Percentiles rank a stretch among this genome's conserved stretches.
These are phyloP conservation scores for Melanophora roralis DNA, from an alignment of 2,888 invertebrate genomes.

Conservation along the genomic window DNA sequence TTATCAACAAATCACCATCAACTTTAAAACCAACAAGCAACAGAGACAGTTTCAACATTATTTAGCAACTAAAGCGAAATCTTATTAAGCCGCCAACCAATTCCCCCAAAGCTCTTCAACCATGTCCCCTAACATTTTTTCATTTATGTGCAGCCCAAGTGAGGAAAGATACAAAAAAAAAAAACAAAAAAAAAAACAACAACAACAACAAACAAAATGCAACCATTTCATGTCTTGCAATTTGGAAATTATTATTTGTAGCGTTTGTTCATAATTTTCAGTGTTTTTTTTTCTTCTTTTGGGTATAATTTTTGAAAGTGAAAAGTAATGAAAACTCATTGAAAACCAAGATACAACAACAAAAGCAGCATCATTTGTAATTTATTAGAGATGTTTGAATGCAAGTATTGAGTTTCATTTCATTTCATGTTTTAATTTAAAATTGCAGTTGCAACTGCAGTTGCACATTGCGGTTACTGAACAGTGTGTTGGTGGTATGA, in stretches of 20 bases:
- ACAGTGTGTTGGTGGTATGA: neutral
- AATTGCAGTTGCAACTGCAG: slow-evolving; percentile 10
- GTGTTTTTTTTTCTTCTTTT: neutral
- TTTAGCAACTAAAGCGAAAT: slow-evolving; percentile 3
- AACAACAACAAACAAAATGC: neutral
- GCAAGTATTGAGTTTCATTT: slow-evolving; percentile 8
- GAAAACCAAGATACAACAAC: slow-evolving; percentile 3
- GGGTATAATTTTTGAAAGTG: slow-evolving; percentile 45
- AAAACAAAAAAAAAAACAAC: neutral
- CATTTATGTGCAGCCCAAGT: too few species aligned
- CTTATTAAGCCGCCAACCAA: neutral
- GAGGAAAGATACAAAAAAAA: neutral
- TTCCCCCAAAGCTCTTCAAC: neutral
- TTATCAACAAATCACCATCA: slow-evolving; percentile 4
- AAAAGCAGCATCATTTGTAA: neutral
- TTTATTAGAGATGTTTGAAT: slow-evolving; percentile 14
- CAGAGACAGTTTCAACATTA: neutral
- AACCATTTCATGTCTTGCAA: slow-evolving; percentile 47
- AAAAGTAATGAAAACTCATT: slow-evolving; percentile 42
- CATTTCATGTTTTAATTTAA: slow-evolving; percentile 27
- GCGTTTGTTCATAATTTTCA: neutral
- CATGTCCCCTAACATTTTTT: neutral
- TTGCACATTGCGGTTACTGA: slow-evolving; percentile 1
- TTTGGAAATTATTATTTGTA: slow-evolving; percentile 34
- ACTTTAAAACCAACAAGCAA: neutral